Percentiles rank a stretch among this genome's conserved stretches.
phyloP scores from a whole-genome alignment of 2,797 vertebrate species.

The Fringilla coelebs region DNA sequence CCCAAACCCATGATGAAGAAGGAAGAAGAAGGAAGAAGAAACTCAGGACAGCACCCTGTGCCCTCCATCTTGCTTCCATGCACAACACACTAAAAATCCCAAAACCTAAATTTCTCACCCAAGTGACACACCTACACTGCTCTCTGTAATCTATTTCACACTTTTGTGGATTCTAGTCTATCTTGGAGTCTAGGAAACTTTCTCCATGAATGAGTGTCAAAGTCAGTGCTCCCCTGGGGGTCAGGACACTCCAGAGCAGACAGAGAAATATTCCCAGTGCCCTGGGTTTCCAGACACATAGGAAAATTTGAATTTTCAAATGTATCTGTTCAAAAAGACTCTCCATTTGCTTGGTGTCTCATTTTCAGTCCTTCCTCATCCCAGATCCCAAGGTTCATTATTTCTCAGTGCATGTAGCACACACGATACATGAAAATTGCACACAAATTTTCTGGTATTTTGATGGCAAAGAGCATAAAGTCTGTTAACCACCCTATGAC shows the following conservation, averaged over 20 bases:
- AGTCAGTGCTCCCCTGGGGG: background rate
- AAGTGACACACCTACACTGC: no score
- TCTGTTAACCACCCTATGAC: background rate
- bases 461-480: background rate
- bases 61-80: no score
- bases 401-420: background rate
- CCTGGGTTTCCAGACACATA: rapidly evolving
- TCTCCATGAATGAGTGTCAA: background rate
- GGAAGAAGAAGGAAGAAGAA: no score
- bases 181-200: rapidly evolving
- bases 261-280: background rate
- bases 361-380: background rate
- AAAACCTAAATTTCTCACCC: no score
- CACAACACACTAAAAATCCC: no score
- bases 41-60: no score
- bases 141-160: background rate
- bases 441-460: background rate
- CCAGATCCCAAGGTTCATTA: background rate
- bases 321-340: background rate
- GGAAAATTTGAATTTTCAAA: background rate
- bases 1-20: no score
- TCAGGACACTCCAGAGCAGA: background rate
- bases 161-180: rapidly evolving
- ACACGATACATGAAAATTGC: background rate
- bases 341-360: background rate